Evolutionary conservation across 2,113 vertebrate species (phyloP).

Genomic region (Spea bombifrons): DNA sequence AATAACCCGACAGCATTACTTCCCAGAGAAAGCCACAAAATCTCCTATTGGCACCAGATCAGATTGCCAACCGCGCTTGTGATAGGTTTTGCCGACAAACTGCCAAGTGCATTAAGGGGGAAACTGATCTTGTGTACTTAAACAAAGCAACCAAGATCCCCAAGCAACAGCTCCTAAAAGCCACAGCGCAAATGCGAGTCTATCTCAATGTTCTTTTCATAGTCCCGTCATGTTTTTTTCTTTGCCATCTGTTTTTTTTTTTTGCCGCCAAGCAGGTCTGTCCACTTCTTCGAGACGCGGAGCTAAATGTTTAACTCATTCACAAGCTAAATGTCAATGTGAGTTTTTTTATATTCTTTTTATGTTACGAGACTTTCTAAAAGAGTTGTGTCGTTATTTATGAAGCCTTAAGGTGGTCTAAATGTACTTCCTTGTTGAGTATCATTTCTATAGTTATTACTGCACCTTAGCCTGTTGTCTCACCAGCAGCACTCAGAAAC

Average conservation of each 20-base stretch:
- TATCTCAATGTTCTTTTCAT: constrained; percentile 13
- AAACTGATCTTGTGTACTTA: constrained; percentile 39
- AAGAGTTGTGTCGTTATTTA: no score
- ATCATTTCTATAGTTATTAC: no score
- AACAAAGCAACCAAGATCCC: constrained; percentile 40
- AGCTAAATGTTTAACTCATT: constrained; percentile 31
- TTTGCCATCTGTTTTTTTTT: constrained; percentile 12
- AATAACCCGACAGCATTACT: constrained; percentile 41
- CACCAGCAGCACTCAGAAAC: no score
- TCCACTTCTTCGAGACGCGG: constrained; percentile 1
- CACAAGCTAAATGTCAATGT: neutral
- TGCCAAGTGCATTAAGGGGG: constrained; percentile 42
- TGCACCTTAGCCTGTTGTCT: no score
- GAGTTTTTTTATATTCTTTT: neutral
- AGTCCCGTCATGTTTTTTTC: neutral
- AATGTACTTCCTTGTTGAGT: no score
- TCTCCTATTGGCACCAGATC: constrained; percentile 32
- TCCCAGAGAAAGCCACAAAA: constrained; percentile 39
- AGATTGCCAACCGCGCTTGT: constrained; percentile 41
- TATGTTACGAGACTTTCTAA: no score
- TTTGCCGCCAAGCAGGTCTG: constrained; percentile 29
- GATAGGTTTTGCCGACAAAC: constrained; percentile 23
- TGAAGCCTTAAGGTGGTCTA: no score
- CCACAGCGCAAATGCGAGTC: neutral
- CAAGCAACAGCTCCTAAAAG: constrained; percentile 31